Evolutionary conservation across 2,888 invertebrate genomes (phyloP), one percentile per base, ranked within the genome.

Genomic region (Erebia aethiops): DNA sequence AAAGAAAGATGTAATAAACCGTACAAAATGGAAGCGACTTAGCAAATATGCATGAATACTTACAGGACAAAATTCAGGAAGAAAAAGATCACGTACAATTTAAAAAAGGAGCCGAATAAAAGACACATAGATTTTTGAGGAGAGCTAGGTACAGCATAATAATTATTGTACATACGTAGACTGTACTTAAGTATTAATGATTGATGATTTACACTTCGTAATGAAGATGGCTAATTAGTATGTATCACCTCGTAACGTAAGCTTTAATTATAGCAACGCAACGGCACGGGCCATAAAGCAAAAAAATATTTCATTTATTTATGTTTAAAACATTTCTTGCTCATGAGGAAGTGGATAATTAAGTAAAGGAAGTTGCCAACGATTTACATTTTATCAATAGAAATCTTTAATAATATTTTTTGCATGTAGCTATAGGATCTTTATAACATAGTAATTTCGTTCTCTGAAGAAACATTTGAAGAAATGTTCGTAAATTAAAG

Each of bases 151-250:
- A 26, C 26, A 46, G 13, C 2, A 0, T 46, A 46, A 16, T 58
- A 69, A 74, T 72, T 72, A 71, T 35, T 14, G 41, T 62, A 21
- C 21, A 11, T 63, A 63, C 14, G 41, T n/a, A 54, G 71, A 75
- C 67, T 73, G 76, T 74, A 75, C 67, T n/a, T n/a, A n/a, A n/a
- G 73, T 65, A 52, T 68, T 57, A 69, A 74, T 89, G 89, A 90
- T 89, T 89, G 83, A 89, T 89, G 89, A 54, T 46, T 46, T 81
- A 77, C 76, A 79, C 79, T 82, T 83, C 80, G 82, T 82, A 82
- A 81, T 76, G 67, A 78, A 80, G 78, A 76, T 73, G 73, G 79
- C 81, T 88, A 87, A 87, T 88, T 85, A 86, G 79, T 78, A 79
- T 78, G 80, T 87, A 89, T 88, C 83, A 88, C 66, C 18, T 89